Evolutionary conservation across 1,140 invertebrate species (phyloP).

Genomic region (Limonius californicus): DNA sequence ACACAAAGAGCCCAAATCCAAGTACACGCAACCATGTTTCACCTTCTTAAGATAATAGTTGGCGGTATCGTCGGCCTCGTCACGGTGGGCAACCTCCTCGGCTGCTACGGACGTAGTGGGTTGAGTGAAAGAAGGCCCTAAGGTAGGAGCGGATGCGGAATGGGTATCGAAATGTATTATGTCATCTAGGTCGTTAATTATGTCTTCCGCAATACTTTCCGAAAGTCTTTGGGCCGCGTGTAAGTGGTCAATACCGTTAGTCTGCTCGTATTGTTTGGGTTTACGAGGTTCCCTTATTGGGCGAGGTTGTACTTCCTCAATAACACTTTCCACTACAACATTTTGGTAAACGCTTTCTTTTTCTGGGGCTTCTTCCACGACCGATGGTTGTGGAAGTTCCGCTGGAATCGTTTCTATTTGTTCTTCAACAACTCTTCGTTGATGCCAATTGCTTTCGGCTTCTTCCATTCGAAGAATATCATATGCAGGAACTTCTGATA

Average conservation of each 20-base stretch:
- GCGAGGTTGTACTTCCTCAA: neutral
- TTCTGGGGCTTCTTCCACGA: too few species aligned
- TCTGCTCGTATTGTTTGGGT: neutral
- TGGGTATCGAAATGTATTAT: conserved; percentile 17
- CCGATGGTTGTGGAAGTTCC: too few species aligned
- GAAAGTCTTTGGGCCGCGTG: conserved; percentile 28
- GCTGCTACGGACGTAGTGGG: conserved; percentile 12
- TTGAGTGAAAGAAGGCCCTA: conserved; percentile 38
- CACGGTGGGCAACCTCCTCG: neutral
- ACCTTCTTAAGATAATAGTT: conserved; percentile 38
- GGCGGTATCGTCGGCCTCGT: neutral
- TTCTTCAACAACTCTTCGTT: too few species aligned
- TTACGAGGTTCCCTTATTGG: too few species aligned
- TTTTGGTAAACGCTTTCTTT: neutral
- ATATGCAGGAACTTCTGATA: neutral
- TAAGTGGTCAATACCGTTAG: conserved; percentile 25
- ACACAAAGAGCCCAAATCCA: conserved; percentile 1
- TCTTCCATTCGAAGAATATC: neutral
- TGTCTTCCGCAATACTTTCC: conserved; percentile 36
- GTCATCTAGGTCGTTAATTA: conserved; percentile 32
- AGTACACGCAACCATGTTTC: conserved; percentile 35
- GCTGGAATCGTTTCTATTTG: too few species aligned
- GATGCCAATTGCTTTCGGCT: neutral
- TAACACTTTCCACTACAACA: neutral
- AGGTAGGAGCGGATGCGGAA: conserved; percentile 34